Evolutionary conservation across 2,888 invertebrate species (phyloP).

Genomic region (Erebia epiphron): DNA sequence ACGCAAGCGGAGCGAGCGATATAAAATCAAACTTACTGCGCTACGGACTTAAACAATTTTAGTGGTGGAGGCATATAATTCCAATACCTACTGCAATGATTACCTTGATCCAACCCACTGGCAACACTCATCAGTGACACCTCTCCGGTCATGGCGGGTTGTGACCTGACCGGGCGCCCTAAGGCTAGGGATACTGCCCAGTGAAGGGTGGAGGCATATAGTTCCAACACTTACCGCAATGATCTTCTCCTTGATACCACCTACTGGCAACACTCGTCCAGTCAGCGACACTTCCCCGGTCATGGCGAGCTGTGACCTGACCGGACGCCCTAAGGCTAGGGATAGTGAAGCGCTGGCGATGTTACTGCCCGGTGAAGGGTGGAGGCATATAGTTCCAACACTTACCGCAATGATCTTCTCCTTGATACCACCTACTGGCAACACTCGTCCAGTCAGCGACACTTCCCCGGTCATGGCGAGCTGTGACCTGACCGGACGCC

Average conservation of each 20-base stretch:
- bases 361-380: neutral
- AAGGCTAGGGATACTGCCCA: no score
- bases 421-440: slow-evolving; percentile 83
- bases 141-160: slow-evolving; percentile 98
- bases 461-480: slow-evolving; percentile 99
- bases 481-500: slow-evolving; percentile 85
- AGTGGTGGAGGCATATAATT: no score
- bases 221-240: slow-evolving; percentile 2
- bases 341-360: no score
- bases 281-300: slow-evolving; percentile 99
- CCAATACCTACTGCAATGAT: neutral
- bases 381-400: neutral
- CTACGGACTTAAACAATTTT: no score
- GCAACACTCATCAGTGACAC: slow-evolving; percentile 92
- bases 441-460: slow-evolving; percentile 93
- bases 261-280: slow-evolving; percentile 76
- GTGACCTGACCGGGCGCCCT: slow-evolving; percentile 81
- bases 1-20: no score
- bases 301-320: slow-evolving; percentile 93
- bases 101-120: neutral
- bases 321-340: slow-evolving; percentile 67
- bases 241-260: slow-evolving; percentile 91
- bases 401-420: slow-evolving; percentile 84
- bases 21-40: no score
- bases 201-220: neutral